phyloP scores from a whole-genome alignment of 1,140 invertebrate genomes.

The Aricia agestis region DNA sequence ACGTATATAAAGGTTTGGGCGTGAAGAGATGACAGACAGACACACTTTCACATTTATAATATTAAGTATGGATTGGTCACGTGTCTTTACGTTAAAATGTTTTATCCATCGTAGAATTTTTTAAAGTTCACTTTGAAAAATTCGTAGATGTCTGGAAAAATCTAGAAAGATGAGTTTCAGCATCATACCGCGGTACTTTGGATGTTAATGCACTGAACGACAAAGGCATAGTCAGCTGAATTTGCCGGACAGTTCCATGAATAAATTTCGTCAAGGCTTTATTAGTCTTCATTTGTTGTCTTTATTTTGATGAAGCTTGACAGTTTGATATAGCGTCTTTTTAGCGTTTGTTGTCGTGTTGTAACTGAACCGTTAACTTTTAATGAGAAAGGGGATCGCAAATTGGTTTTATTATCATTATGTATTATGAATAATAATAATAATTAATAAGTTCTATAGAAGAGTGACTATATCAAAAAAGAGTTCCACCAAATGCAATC shows the following conservation, averaged over 20 bases:
- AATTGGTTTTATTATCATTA: too few species aligned
- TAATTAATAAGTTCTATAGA: too few species aligned
- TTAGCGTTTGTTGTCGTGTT: neutral
- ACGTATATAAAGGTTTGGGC: too few species aligned
- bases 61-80: too few species aligned
- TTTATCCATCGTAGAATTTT: neutral
- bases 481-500: too few species aligned
- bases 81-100: too few species aligned
- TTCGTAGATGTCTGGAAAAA: neutral
- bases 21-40: too few species aligned
- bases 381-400: too few species aligned
- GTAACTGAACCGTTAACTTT: too few species aligned
- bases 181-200: neutral
- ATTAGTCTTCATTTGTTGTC: slow-evolving; percentile 1
- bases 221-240: neutral
- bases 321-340: neutral
- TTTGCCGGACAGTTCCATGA: neutral
- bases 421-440: too few species aligned
- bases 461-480: too few species aligned
- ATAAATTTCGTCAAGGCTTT: neutral
- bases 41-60: too few species aligned
- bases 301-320: neutral
- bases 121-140: neutral
- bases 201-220: neutral
- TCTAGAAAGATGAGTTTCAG: neutral